Base-by-base conservation (phyloP, 1,140 invertebrate genomes). In the Cephus cinctus region DNA sequence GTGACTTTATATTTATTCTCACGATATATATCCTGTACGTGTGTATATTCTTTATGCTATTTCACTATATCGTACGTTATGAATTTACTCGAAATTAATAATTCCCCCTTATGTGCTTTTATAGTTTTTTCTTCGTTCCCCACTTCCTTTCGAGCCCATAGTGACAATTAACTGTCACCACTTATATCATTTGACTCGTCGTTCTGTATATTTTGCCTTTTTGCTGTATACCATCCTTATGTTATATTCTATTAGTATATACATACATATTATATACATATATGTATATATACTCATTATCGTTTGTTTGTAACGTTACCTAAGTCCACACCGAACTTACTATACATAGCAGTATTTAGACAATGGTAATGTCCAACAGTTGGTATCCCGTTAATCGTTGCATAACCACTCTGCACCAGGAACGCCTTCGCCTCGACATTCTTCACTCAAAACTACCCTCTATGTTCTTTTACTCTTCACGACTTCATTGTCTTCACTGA, bases 301-400 rank as follows among this genome's bases (percentile, higher is more conserved):
- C 19, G 54, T 59, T 52, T 38, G 19, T 46, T 27, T 40, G 25
- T 21, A 31, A 16, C 30, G 32, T 52, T 54, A 63, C 45, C 57
- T 57, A 53, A 56, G 50, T 52, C 15, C 31, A 54, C 58, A 55
- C 56, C 43, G 49, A 63, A 68, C 45, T 57, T 63, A 54, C 34
- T 48, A 58, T n/a, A n/a, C 32, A 63, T 65, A 68, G 59, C 69
- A 69, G 69, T 72, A 75, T 71, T 71, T 75, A 75, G 73, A 75
- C 73, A 74, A 75, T 75, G 73, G 73, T 75, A 73, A 74, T 72
- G 61, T 75, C 71, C 73, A 75, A 75, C 73, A 73, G 71, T 67
- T 73, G 72, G 72, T 75, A 71, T 54, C 62, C 64, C 60, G 34
- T 50, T 65, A 47, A 52, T 66, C 54, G 59, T 63, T 65, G 56